Percentiles rank a stretch among this genome's conserved stretches.
Evolutionary conservation across 2,797 vertebrate genomes (phyloP).

Genomic region (Nyctalus aviator): DNA sequence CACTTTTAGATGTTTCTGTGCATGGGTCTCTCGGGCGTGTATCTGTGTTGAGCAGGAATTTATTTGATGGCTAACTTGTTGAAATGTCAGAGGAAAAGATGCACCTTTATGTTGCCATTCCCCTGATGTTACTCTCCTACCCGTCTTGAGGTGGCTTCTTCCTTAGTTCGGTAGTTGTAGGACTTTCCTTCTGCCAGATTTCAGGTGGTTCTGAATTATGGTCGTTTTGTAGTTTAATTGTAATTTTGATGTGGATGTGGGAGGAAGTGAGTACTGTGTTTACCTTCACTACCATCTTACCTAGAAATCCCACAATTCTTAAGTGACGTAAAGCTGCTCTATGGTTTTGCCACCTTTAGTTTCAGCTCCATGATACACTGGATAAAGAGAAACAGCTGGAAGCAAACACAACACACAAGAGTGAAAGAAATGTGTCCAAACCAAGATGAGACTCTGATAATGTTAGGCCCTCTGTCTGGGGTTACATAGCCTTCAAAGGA

Average conservation of each 20-base stretch:
- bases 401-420: not conserved
- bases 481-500: not conserved
- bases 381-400: conserved; percentile 26
- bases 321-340: not conserved
- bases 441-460: not conserved
- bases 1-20: too few species aligned
- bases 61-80: too few species aligned
- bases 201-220: not conserved
- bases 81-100: too few species aligned
- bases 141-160: not conserved
- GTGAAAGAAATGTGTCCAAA: not conserved
- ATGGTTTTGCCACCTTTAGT: not conserved
- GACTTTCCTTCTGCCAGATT: not conserved
- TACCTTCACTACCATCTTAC: not conserved
- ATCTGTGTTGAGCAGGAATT: too few species aligned
- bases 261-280: not conserved
- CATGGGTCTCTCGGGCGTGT: too few species aligned
- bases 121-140: too few species aligned
- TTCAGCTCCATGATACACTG: not conserved
- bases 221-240: not conserved
- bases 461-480: not conserved
- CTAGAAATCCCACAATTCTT: not conserved
- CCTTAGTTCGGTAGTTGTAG: not conserved
- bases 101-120: too few species aligned
- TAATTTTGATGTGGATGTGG: not conserved